Evolutionary conservation across 2,888 invertebrate genomes (phyloP).

Genomic region (Tetrapedia diversipes): DNA sequence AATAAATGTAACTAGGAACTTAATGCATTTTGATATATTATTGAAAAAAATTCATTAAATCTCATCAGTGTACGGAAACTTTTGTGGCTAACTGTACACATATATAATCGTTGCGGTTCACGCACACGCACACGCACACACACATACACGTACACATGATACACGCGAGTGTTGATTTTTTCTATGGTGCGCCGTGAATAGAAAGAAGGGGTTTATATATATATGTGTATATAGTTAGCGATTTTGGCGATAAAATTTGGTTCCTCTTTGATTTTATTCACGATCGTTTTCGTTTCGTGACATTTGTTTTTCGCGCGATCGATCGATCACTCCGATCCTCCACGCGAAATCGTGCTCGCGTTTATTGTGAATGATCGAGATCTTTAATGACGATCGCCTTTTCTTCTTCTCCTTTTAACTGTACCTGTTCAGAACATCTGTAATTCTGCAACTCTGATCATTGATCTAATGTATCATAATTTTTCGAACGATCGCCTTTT

Average conservation of each 20-base stretch:
- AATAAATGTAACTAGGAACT: too few species aligned
- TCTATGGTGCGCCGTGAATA: constrained; percentile 42
- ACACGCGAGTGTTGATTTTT: constrained; percentile 33
- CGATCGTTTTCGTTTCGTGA: constrained; percentile 41
- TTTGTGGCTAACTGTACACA: too few species aligned
- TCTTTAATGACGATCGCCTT: constrained; percentile 21
- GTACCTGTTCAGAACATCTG: too few species aligned
- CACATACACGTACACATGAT: constrained; percentile 3
- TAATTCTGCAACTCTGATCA: too few species aligned
- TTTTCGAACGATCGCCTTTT: constrained; percentile 24
- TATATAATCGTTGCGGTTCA: constrained; percentile 2
- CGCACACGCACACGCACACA: constrained; percentile 41
- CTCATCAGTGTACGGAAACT: too few species aligned
- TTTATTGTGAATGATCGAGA: neutral
- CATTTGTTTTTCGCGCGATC: neutral
- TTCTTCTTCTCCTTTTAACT: too few species aligned
- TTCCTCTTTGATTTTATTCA: constrained; percentile 50
- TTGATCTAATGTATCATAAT: neutral
- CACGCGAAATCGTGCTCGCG: neutral
- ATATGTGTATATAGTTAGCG: too few species aligned
- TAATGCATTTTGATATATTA: too few species aligned
- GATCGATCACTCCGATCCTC: constrained; percentile 6
- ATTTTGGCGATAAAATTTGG: constrained; percentile 50
- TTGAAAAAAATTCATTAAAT: too few species aligned
- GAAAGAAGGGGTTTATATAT: neutral